These are phyloP conservation scores for Aporrectodea caliginosa DNA, from an alignment of 1,140 invertebrate species.

Conservation along the genomic window DNA sequence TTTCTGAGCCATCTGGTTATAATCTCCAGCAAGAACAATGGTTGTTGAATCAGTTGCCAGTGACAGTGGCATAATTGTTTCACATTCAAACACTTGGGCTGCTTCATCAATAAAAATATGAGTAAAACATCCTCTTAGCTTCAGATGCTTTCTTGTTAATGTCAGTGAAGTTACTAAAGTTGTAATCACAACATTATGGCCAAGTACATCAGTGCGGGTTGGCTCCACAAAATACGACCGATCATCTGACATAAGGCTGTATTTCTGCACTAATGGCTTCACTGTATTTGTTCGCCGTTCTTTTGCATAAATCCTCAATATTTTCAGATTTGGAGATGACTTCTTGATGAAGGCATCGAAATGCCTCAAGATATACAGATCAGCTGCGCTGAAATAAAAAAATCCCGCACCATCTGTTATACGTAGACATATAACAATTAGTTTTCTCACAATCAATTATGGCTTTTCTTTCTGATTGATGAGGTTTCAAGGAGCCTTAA, in stretches of 20 bases:
- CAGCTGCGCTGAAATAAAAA: constrained; percentile 62
- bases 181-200: constrained; percentile 74
- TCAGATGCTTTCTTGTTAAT: constrained; percentile 58
- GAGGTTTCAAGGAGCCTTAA: no score
- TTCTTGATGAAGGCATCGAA: constrained; percentile 61
- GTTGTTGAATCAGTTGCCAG: constrained; percentile 70
- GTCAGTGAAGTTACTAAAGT: constrained; percentile 76
- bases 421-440: no score
- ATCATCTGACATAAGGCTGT: constrained; percentile 67
- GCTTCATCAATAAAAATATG: constrained; percentile 87
- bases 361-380: constrained; percentile 74
- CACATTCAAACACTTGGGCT: constrained; percentile 82
- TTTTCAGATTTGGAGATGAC: constrained; percentile 50
- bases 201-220: constrained; percentile 67
- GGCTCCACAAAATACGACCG: constrained; percentile 64
- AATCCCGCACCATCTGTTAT: no score
- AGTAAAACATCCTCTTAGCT: constrained; percentile 65
- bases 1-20: constrained; percentile 72
- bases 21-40: constrained; percentile 79
- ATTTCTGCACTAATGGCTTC: constrained; percentile 67
- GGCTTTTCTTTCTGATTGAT: no score
- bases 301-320: constrained; percentile 77
- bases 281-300: constrained; percentile 74
- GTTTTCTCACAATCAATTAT: no score
- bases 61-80: constrained; percentile 75